Conservation (phyloP, 2,888 invertebrate species). For the Heteromurus nitidus region DNA sequence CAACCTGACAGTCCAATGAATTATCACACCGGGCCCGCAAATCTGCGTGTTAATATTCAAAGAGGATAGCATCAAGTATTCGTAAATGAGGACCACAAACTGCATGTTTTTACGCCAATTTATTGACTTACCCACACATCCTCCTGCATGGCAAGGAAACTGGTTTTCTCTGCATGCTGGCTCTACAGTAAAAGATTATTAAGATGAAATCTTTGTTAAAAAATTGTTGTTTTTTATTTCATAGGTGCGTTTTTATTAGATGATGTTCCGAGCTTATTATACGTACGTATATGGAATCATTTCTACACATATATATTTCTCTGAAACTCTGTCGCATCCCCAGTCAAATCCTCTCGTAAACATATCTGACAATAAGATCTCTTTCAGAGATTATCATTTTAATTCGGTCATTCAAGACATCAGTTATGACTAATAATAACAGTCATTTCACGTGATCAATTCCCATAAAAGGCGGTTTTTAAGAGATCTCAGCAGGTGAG, state of each 20-base stretch:
- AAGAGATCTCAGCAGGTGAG: neutral
- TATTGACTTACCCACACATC: constrained; percentile 78
- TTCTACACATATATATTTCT: too few species aligned
- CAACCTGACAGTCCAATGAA: constrained; percentile 60
- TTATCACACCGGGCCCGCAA: constrained; percentile 59
- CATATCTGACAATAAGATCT: constrained; percentile 6
- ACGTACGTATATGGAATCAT: too few species aligned
- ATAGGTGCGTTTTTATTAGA: too few species aligned
- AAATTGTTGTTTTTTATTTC: neutral
- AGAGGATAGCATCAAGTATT: neutral
- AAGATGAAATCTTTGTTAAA: neutral
- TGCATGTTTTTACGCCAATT: constrained; percentile 21
- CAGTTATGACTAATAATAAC: constrained; percentile 29
- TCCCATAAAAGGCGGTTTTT: neutral
- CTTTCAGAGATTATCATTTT: neutral
- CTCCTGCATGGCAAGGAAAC: constrained; percentile 77
- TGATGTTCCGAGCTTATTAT: too few species aligned
- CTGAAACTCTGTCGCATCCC: constrained; percentile 74
- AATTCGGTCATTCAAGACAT: constrained; percentile 11
- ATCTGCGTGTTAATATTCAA: constrained; percentile 36
- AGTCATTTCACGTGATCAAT: neutral
- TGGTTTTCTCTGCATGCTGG: constrained; percentile 66
- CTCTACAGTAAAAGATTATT: constrained; percentile 32
- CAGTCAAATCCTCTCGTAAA: constrained; percentile 74
- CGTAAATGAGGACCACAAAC: neutral